A percentile compares a stretch with the other conserved stretches of the same genome.
Evolutionary conservation across 2,113 vertebrate species (phyloP).

Genomic region (Neofelis nebulosa): DNA sequence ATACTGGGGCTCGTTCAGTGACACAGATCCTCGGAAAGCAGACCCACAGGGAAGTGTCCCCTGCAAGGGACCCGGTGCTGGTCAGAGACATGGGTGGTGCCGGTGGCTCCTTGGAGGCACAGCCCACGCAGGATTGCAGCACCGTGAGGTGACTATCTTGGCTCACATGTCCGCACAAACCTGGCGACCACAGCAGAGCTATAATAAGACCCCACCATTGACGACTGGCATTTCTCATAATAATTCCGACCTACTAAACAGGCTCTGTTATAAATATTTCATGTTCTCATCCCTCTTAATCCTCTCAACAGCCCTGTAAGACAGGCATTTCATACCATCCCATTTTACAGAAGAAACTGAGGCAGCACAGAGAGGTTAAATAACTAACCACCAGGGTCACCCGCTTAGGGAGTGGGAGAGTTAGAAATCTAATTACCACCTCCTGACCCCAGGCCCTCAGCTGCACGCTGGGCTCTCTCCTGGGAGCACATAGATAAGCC

Average conservation of each 20-base stretch:
- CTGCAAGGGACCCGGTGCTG: not conserved
- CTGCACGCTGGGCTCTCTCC: not conserved
- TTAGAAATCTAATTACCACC: not conserved
- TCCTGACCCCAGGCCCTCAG: not conserved
- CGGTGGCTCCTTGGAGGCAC: not conserved
- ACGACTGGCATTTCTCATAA: rapidly evolving
- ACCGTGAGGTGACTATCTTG: not conserved
- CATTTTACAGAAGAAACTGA: not conserved
- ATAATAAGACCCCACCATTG: not conserved
- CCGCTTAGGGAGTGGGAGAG: not conserved
- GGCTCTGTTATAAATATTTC: not conserved
- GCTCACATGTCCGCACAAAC: not conserved
- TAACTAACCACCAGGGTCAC: not conserved
- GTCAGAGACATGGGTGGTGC: not conserved
- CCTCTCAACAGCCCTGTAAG: not conserved
- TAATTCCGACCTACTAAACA: not conserved
- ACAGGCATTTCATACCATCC: not conserved
- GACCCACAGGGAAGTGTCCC: not conserved
- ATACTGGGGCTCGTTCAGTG: rapidly evolving
- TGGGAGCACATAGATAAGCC: not conserved
- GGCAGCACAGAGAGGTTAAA: not conserved
- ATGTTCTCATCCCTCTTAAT: not conserved
- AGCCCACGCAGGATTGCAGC: rapidly evolving
- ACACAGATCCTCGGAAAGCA: not conserved
- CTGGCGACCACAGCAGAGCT: not conserved